phyloP scores from a whole-genome alignment of 2,113 vertebrate species.

The Acanthochromis polyacanthus region DNA sequence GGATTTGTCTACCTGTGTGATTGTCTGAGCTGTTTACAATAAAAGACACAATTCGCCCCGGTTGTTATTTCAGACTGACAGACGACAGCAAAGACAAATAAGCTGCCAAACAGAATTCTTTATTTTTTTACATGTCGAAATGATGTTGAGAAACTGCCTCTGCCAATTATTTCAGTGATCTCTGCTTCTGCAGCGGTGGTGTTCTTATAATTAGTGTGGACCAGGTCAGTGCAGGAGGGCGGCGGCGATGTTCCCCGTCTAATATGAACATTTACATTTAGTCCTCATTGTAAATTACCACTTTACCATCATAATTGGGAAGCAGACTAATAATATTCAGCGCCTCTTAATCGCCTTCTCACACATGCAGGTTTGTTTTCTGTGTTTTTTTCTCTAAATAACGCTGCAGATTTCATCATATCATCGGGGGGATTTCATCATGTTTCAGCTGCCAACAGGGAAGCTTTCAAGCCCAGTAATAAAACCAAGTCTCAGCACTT shows the following conservation, averaged over 20 bases:
- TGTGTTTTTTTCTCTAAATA: conserved; percentile 40
- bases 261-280: conserved; percentile 26
- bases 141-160: neutral
- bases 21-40: conserved; percentile 1
- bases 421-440: conserved; percentile 68
- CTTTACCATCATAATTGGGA: neutral
- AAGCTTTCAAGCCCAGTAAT: conserved; percentile 68
- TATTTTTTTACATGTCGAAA: conserved; percentile 6
- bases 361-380: conserved; percentile 52
- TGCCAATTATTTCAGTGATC: conserved; percentile 4
- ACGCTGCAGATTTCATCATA: conserved; percentile 60
- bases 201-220: conserved; percentile 13
- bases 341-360: conserved; percentile 14
- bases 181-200: conserved; percentile 3
- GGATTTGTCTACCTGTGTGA: too few species aligned
- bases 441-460: conserved; percentile 56
- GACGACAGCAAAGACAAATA: neutral
- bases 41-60: neutral
- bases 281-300: accelerated
- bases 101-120: neutral
- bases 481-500: conserved; percentile 68
- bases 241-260: neutral
- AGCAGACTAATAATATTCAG: neutral
- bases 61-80: neutral
- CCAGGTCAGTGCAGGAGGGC: neutral